Conservation (phyloP, 2,113 vertebrate species). For the Hemiprocne comata region DNA sequence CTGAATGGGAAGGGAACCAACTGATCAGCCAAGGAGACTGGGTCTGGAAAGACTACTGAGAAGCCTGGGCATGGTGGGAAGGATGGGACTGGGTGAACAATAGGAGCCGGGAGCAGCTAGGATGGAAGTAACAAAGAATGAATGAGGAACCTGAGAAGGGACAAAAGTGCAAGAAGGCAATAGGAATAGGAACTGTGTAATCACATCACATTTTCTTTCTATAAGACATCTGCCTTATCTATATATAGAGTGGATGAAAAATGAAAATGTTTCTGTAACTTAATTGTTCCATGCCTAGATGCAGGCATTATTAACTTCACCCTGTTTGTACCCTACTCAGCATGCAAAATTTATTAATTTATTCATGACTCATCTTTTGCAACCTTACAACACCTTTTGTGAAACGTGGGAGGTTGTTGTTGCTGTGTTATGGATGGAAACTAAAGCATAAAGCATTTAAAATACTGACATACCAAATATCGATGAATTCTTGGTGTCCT, state of each 20-base stretch:
- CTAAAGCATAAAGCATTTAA: not conserved
- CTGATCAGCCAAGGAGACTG: accelerated
- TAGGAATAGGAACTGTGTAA: not conserved
- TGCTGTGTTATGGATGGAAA: not conserved
- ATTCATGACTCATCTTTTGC: not conserved
- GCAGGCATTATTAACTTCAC: not conserved
- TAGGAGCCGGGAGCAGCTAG: not conserved
- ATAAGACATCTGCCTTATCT: not conserved
- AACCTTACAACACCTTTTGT: not conserved
- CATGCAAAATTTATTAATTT: not conserved
- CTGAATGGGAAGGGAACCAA: not conserved
- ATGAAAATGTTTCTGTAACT: not conserved
- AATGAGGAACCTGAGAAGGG: not conserved
- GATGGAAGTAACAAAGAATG: not conserved
- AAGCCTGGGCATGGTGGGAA: not conserved
- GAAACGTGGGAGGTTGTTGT: not conserved
- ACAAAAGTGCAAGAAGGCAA: not conserved
- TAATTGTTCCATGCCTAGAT: not conserved
- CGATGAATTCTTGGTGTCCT: not conserved
- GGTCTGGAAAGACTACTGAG: not conserved
- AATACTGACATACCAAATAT: not conserved
- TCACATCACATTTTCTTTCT: not conserved
- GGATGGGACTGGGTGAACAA: not conserved
- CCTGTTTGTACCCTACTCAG: not conserved
- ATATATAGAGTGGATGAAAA: not conserved